A percentile compares a stretch with the other conserved stretches of the same genome.
phyloP scores from a whole-genome alignment of 92 coral and sea anemone species.

The Actinernus sp. region DNA sequence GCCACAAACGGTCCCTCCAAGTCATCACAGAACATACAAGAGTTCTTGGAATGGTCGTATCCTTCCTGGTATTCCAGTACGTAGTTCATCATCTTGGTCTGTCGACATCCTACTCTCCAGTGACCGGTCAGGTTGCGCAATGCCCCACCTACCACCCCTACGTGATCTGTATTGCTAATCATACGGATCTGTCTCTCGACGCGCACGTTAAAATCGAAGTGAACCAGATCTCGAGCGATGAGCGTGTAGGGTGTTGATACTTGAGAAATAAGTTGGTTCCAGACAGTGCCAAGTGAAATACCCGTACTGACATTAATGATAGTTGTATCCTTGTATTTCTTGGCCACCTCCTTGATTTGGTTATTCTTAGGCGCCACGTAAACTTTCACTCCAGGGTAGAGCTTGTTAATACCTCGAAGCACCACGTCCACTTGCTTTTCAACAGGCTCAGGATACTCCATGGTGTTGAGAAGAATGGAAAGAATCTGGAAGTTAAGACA shows the following conservation, averaged over 20 bases:
- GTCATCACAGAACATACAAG: constrained; percentile 45
- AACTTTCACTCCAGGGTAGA: constrained; percentile 30
- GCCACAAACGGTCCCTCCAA: constrained; percentile 49
- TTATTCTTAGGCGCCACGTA: constrained; percentile 21
- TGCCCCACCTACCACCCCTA: constrained; percentile 42
- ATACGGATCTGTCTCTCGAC: constrained; percentile 39
- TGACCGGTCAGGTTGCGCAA: constrained; percentile 47
- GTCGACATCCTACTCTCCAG: constrained; percentile 49
- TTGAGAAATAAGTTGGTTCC: constrained; percentile 21
- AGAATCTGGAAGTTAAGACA: constrained; percentile 3
- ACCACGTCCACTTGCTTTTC: constrained; percentile 28
- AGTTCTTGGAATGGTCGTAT: constrained; percentile 40
- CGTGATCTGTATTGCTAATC: constrained; percentile 24
- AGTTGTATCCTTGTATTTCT: background rate
- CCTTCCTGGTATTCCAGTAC: constrained; percentile 42
- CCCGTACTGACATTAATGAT: background rate
- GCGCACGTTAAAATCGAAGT: constrained; percentile 23
- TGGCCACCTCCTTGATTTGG: constrained; percentile 3
- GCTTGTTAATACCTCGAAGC: constrained; percentile 20
- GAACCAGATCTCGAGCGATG: constrained; percentile 33
- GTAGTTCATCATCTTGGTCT: constrained; percentile 23
- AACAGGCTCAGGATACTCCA: constrained; percentile 15
- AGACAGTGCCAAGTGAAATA: constrained; percentile 12
- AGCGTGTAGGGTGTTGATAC: constrained; percentile 35
- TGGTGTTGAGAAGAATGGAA: constrained; percentile 35